Base-by-base conservation (phyloP, 1,140 invertebrate genomes). In the Nasonia giraulti region DNA sequence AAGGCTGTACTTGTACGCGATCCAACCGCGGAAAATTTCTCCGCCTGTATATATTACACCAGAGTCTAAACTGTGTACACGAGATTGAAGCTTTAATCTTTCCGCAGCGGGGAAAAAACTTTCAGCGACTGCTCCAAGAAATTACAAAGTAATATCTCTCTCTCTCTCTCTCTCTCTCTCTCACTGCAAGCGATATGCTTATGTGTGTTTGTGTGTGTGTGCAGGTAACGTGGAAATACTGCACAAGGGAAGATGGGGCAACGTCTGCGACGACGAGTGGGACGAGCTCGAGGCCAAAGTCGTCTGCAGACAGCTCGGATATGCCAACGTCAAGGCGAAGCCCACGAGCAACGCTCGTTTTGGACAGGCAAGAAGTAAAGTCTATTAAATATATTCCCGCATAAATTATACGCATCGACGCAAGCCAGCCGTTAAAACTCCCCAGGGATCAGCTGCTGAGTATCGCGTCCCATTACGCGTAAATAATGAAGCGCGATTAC, bases 221-320 rank as follows among this genome's bases (percentile, higher is more conserved):
- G 87, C 89, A 97, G 98, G 98, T 78, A 98, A 98, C 91, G 96
- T 99, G 11, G 97, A 98, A 91, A 96, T 99, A 62, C 95, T 96
- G 85, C 96, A 98, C 90, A 94, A 96, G 80, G 96, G 95, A 7
- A 94, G 95, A 85, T 98, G 98, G 97, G 98, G 98, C 20, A 95
- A 96, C 14, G 94, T 99, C 11, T 99, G 98, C 90, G 98, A 98
- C 90, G 98, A 99, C 90, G 97, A 98, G 90, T 98, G 97, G 96
- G 97, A 98, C 89, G 90, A 95, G 27, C 91, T 94, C 5, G 97
- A 98, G 86, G 97, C 97, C 0, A 92, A 93, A 40, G 96, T 99
- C 5, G 96, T 98, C 12, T 99, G 98, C 92, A 94, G 94, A 77
- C 95, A 96, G 89, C 92, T 98, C 69, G 97, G 97, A 8, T 97